A percentile compares a stretch with the other conserved stretches of the same genome.
Evolutionary conservation across 2,797 vertebrate species (phyloP).

Genomic region (Pipistrellus pygmaeus): DNA sequence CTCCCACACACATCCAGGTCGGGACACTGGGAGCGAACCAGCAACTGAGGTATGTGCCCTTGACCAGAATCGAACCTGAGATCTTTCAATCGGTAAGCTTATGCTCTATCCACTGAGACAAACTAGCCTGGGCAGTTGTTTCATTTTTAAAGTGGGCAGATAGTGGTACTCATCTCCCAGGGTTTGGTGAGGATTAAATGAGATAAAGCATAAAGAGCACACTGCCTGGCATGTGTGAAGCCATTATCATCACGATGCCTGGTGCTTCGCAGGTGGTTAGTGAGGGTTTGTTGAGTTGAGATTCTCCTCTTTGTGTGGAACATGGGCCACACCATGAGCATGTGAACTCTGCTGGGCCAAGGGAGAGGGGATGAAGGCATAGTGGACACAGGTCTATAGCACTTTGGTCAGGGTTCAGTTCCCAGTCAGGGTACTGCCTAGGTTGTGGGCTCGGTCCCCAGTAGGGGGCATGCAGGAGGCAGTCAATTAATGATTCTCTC

Average conservation of each 20-base stretch:
- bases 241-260: fast-evolving
- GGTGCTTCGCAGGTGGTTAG: fast-evolving
- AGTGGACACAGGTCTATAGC: not conserved
- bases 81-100: no score
- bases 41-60: no score
- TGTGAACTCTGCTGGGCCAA: not conserved
- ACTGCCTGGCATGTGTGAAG: not conserved
- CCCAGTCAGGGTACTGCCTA: no score
- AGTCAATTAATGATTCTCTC: no score
- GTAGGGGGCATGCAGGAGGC: no score
- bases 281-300: not conserved
- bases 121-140: not conserved
- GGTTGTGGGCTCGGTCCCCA: no score
- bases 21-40: no score
- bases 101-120: no score
- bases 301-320: not conserved
- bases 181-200: not conserved
- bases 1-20: no score
- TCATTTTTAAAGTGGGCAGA: not conserved
- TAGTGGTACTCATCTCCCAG: not conserved
- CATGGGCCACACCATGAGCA: fast-evolving
- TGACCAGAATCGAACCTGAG: no score
- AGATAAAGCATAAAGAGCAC: not conserved
- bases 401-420: not conserved
- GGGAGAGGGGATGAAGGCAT: fast-evolving